Evolutionary conservation across 92 coral and sea anemone genomes (phyloP), one percentile per base, ranked within the genome.

Genomic region (Palythoa caribaeorum): DNA sequence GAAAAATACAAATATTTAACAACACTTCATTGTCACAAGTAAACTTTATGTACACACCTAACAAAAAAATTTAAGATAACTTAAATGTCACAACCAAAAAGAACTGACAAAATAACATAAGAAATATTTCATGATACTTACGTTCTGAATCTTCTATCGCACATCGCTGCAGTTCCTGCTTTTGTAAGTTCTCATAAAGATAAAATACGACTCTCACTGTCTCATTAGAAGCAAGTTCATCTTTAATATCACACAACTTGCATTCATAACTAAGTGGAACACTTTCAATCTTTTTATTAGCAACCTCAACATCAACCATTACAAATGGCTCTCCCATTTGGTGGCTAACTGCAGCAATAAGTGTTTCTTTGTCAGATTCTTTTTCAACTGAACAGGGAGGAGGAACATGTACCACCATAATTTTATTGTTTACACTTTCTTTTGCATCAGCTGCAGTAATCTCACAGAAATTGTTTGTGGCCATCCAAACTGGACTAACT

Each of bases 141-240:
- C 94, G 79, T 77, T 86, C 88, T 1, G 94, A 89, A 59, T 89
- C 85, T 19, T 84, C 76, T 12, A 66, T 90, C 55, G 90, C 85
- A 87, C 92, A 92, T 19, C 84, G 60, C 57, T 62, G 86, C 16
- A 81, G 40, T 17, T 83, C 90, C 54, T 90, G 87, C 73, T 89
- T 92, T 54, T 86, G 89, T 21, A 92, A 76, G 48, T 76, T 89
- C 48, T 92, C 92, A 76, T 92, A 87, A 79, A 92, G 90, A 53
- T 86, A 92, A 83, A 89, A 92, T 54, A 89, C 94, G 65, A 92
- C 92, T 87, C 88, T 69, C 73, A 92, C 87, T 21, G 90, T 73
- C 86, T 92, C 94, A 89, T 92, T 89, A 1, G 81, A 69, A 8
- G 92, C 94, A 54, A 92, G 87, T 50, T 89, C 90, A 28, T 83